These are phyloP conservation scores for Macrobrachium rosenbergii DNA, from an alignment of 1,140 invertebrate genomes.

Conservation along the genomic window DNA sequence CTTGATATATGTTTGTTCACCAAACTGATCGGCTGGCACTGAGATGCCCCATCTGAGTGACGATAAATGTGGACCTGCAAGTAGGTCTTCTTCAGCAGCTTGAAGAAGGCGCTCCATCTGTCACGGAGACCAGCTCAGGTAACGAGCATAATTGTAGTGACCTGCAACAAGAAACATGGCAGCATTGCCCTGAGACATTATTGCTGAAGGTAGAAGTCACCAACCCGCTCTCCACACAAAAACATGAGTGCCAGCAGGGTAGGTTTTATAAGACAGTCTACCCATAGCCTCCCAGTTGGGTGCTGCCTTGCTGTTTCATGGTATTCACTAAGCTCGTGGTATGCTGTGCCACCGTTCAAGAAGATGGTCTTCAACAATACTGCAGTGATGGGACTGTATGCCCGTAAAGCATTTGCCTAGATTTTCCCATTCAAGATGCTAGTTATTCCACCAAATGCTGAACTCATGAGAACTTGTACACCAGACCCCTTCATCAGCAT, in stretches of 20 bases:
- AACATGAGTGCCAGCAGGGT: conserved; percentile 4
- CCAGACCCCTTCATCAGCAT: conserved; percentile 2
- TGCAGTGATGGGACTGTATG: conserved; percentile 15
- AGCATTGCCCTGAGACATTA: background rate
- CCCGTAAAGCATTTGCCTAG: conserved; percentile 23
- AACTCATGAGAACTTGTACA: background rate
- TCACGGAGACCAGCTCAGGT: background rate
- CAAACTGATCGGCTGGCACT: background rate
- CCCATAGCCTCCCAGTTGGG: background rate
- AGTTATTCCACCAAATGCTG: background rate
- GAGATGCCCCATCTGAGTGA: background rate
- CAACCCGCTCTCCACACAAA: background rate
- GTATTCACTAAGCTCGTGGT: conserved; percentile 1
- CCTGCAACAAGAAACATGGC: background rate
- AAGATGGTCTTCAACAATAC: background rate
- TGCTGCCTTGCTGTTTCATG: background rate
- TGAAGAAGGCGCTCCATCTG: background rate
- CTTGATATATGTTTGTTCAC: background rate
- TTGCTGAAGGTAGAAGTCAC: background rate
- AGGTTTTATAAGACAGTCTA: background rate
- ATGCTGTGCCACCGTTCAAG: too few relatives aligned
- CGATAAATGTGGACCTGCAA: background rate
- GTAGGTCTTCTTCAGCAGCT: too few relatives aligned
- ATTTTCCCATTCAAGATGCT: conserved; percentile 27
- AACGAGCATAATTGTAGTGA: background rate